Conservation (phyloP, 2,888 invertebrate genomes). For the Cordilura impudica region DNA sequence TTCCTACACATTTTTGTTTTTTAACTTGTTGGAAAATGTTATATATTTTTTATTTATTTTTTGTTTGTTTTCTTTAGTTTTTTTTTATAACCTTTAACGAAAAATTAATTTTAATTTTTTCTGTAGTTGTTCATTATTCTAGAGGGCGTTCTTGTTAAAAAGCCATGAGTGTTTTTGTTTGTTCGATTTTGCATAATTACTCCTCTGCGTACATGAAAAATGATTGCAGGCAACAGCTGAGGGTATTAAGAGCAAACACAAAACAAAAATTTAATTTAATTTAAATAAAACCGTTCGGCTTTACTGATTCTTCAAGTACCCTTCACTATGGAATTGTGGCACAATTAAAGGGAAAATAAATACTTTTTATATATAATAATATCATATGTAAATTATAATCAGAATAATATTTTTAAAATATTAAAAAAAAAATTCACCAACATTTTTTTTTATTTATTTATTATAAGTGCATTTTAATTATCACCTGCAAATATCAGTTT, state of each 20-base stretch:
- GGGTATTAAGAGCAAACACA: not conserved
- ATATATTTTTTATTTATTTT: not conserved
- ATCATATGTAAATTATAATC: too few species aligned
- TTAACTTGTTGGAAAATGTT: not conserved
- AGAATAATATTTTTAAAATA: too few species aligned
- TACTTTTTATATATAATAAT: too few species aligned
- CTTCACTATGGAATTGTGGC: too few species aligned
- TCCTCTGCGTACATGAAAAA: not conserved
- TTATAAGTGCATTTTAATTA: too few species aligned
- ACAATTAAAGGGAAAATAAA: too few species aligned
- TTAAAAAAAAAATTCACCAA: too few species aligned
- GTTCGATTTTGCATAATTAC: not conserved
- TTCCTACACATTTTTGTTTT: not conserved
- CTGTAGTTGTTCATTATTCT: not conserved
- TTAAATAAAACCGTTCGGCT: too few species aligned
- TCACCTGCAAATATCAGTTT: too few species aligned
- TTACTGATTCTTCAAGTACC: too few species aligned
- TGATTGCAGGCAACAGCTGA: slow-evolving; percentile 20
- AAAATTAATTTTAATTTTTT: not conserved
- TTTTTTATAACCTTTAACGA: not conserved
- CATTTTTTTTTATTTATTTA: too few species aligned
- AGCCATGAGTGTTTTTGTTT: not conserved
- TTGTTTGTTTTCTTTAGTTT: not conserved
- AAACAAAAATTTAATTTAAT: not conserved
- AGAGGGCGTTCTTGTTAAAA: not conserved